These are phyloP conservation scores for Arion vulgaris DNA, from an alignment of 1,140 invertebrate genomes.

Conservation along the genomic window DNA sequence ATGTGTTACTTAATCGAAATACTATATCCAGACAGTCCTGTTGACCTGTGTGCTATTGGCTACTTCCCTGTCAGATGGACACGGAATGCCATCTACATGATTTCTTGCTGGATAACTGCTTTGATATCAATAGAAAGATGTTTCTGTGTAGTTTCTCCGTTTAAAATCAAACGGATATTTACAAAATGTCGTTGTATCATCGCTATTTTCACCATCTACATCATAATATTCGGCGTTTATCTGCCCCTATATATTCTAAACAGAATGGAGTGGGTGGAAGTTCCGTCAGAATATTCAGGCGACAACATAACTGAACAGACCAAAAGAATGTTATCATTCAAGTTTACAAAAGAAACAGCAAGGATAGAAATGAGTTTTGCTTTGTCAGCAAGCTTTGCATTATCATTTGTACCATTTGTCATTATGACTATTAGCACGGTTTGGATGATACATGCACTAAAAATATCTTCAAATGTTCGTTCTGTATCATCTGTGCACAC, in stretches of 20 bases:
- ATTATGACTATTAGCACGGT: no score
- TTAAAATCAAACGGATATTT: slow-evolving; percentile 5
- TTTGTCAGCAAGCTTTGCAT: no score
- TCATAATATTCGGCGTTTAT: neutral
- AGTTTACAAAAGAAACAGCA: no score
- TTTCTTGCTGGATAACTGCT: slow-evolving; percentile 1
- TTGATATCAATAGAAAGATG: no score
- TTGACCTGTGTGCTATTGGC: neutral
- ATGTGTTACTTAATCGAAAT: no score
- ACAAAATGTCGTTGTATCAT: neutral
- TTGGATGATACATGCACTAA: no score
- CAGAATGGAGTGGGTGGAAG: neutral
- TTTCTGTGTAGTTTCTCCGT: neutral
- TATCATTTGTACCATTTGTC: no score
- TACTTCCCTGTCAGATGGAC: neutral
- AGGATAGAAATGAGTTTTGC: no score
- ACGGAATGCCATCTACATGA: neutral
- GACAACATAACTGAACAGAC: no score
- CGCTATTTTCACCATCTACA: neutral
- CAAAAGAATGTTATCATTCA: no score
- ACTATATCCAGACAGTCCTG: neutral
- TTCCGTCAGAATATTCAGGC: neutral
- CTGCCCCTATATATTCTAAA: neutral
- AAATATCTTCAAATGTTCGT: no score
- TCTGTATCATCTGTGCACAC: no score